Percentiles rank a stretch among this genome's conserved stretches.
phyloP scores from a whole-genome alignment of 2,113 vertebrate species.

The Gymnogyps californianus region DNA sequence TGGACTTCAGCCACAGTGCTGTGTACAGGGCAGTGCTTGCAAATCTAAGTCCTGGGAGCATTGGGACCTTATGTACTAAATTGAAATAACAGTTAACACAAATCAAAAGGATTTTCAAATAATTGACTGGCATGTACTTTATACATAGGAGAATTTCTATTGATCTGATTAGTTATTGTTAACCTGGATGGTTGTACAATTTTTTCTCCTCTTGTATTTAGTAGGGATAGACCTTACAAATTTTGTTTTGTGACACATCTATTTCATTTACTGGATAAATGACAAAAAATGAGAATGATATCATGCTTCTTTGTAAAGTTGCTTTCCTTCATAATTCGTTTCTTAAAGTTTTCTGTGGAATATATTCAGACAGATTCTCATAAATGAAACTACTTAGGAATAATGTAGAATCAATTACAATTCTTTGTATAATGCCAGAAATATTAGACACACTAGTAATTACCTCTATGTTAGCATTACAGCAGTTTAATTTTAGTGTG shows the following conservation, averaged over 20 bases:
- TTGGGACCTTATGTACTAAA: background rate
- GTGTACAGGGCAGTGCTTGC: background rate
- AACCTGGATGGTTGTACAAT: background rate
- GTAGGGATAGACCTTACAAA: background rate
- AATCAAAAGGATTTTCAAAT: background rate
- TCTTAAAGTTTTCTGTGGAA: background rate
- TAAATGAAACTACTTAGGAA: background rate
- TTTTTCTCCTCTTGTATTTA: background rate
- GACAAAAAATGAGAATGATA: background rate
- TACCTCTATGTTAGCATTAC: background rate
- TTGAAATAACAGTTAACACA: background rate
- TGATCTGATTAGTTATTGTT: background rate
- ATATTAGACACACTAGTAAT: background rate
- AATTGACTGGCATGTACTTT: background rate
- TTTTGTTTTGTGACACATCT: background rate
- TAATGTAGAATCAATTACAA: background rate
- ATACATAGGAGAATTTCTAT: background rate
- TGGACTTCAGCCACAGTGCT: background rate
- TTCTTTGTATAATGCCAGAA: background rate
- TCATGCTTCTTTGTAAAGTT: background rate
- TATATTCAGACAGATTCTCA: background rate
- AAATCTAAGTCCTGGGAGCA: background rate
- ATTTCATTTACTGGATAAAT: background rate
- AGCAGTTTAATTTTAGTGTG: background rate
- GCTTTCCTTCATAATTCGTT: background rate